These are phyloP conservation scores for Acropora tenuis DNA, from an alignment of 64 coral and sea anemone species.

Conservation along the genomic window DNA sequence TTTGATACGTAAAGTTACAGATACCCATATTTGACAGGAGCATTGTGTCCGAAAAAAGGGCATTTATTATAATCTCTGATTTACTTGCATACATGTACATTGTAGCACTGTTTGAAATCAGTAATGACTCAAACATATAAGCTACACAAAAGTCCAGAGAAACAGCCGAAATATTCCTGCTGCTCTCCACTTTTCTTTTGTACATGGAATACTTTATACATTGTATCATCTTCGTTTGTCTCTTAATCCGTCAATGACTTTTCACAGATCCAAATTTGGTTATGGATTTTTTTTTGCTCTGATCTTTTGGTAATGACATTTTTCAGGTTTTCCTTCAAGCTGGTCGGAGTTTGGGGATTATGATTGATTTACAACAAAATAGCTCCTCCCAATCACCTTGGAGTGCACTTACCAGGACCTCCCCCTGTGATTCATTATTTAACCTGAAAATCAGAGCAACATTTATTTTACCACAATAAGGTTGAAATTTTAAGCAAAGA, in stretches of 20 bases:
- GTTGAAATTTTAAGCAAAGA: conserved; percentile 5
- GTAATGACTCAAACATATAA: background rate
- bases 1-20: conserved; percentile 22
- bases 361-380: background rate
- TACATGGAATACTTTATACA: background rate
- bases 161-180: background rate
- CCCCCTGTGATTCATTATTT: background rate
- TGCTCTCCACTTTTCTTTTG: background rate
- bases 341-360: background rate
- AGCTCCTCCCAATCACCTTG: background rate
- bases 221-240: background rate
- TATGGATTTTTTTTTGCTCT: background rate
- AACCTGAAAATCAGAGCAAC: background rate
- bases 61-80: background rate
- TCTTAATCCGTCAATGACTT: background rate
- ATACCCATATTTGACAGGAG: background rate
- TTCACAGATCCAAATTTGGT: background rate
- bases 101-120: conserved; percentile 13
- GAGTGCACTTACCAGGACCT: background rate
- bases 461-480: background rate
- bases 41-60: background rate
- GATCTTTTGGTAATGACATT: background rate
- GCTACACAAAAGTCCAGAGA: conserved; percentile 1
- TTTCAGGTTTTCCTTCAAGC: conserved; percentile 2
- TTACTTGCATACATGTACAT: background rate